Percentiles rank a stretch among this genome's conserved stretches.
phyloP scores from a whole-genome alignment of 1,140 invertebrate species.

The Dendrolimus kikuchii region DNA sequence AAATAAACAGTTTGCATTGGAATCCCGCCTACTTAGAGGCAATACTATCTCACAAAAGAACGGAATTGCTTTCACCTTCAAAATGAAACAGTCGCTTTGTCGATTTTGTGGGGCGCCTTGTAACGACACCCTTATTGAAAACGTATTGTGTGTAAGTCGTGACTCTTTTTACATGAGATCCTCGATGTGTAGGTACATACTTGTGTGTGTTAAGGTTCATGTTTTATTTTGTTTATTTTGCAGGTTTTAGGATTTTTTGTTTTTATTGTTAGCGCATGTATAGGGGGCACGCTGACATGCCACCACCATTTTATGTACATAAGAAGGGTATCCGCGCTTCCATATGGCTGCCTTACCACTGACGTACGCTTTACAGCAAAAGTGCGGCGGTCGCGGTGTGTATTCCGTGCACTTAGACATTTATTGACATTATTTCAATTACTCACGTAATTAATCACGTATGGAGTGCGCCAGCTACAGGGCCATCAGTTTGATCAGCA shows the following conservation, averaged over 20 bases:
- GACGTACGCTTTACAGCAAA: no score
- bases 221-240: conserved; percentile 8
- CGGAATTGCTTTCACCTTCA: conserved; percentile 47
- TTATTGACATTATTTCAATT: no score
- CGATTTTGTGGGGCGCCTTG: conserved; percentile 35
- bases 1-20: conserved; percentile 18
- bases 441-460: no score
- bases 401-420: no score
- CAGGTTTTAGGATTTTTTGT: background rate
- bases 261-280: no score
- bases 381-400: no score
- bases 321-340: no score
- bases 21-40: conserved; percentile 40
- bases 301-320: no score
- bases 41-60: conserved; percentile 49
- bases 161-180: conserved; percentile 18
- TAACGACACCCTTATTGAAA: conserved; percentile 42
- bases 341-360: no score
- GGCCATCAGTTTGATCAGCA: no score
- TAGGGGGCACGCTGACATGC: no score
- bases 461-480: no score
- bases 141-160: conserved; percentile 23
- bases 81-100: conserved; percentile 52
- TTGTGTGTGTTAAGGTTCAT: conserved; percentile 11
- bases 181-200: conserved; percentile 4